These are phyloP conservation scores for Catharus bicknelli DNA, from an alignment of 2,113 vertebrate species.

Conservation along the genomic window DNA sequence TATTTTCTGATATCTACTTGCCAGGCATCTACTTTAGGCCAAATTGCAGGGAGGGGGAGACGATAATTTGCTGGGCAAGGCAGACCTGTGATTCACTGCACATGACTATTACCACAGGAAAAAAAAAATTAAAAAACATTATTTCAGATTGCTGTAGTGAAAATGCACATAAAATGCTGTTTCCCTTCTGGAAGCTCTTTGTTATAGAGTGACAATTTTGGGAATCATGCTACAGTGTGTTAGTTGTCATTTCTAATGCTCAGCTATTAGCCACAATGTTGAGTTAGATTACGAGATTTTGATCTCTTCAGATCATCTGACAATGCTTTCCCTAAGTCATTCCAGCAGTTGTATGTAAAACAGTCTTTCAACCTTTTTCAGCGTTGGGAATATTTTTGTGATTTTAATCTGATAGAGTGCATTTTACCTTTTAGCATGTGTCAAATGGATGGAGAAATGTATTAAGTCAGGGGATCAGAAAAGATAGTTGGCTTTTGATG, in stretches of 20 bases:
- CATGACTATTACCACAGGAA: neutral
- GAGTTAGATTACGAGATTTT: neutral
- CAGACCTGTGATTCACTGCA: neutral
- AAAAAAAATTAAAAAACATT: neutral
- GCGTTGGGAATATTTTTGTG: neutral
- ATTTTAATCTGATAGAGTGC: neutral
- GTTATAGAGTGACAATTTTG: neutral
- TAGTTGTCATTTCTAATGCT: neutral
- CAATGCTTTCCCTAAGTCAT: neutral
- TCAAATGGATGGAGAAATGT: neutral
- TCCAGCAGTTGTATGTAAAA: neutral
- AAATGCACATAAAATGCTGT: neutral
- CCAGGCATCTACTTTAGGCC: neutral
- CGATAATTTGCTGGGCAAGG: neutral
- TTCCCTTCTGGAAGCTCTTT: constrained; percentile 8
- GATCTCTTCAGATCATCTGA: neutral
- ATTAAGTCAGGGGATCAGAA: neutral
- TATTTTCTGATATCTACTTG: neutral
- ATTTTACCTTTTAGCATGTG: neutral
- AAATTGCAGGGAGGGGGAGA: neutral
- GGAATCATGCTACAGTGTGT: neutral
- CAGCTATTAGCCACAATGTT: neutral
- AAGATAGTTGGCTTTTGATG: neutral
- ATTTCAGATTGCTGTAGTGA: neutral
- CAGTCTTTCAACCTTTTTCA: neutral